These are phyloP conservation scores for Chymomyza fuscimana DNA, from an alignment of 2,888 invertebrate genomes.

Conservation along the genomic window DNA sequence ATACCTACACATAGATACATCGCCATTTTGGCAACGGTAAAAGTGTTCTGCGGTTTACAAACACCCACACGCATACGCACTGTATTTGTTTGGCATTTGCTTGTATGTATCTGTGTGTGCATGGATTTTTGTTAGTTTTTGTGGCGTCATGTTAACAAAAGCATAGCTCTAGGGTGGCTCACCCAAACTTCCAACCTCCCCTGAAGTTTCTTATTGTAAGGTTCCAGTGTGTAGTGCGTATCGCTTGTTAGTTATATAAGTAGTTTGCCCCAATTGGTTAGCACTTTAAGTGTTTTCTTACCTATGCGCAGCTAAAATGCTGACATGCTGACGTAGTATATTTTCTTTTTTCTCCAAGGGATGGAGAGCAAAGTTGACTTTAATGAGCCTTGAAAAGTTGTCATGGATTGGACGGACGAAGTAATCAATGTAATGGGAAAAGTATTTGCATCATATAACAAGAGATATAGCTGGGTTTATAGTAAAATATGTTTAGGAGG, in stretches of 20 bases:
- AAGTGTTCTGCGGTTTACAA: conserved; percentile 49
- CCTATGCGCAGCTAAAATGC: conserved; percentile 5
- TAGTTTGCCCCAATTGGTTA: conserved; percentile 4
- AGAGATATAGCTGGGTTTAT: background rate
- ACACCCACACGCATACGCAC: background rate
- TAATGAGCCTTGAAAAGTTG: conserved; percentile 24
- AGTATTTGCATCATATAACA: background rate
- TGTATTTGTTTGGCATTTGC: conserved; percentile 11
- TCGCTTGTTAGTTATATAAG: conserved; percentile 1
- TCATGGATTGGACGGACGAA: background rate
- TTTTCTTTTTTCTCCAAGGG: background rate
- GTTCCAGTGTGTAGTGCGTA: background rate
- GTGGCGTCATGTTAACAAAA: conserved; percentile 66
- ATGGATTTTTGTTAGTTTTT: conserved; percentile 33
- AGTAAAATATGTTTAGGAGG: background rate
- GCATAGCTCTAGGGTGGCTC: conserved; percentile 41
- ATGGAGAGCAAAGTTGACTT: conserved; percentile 11
- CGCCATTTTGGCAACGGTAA: conserved; percentile 43
- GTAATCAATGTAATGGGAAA: conserved; percentile 3
- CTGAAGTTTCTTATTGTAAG: background rate
- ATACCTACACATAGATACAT: conserved; percentile 15
- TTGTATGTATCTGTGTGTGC: conserved; percentile 22
- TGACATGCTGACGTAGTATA: background rate
- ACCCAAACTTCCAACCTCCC: background rate
- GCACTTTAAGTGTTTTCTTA: conserved; percentile 36